These are phyloP conservation scores for Malthinus seriepunctatus DNA, from an alignment of 2,888 invertebrate genomes.

Conservation along the genomic window DNA sequence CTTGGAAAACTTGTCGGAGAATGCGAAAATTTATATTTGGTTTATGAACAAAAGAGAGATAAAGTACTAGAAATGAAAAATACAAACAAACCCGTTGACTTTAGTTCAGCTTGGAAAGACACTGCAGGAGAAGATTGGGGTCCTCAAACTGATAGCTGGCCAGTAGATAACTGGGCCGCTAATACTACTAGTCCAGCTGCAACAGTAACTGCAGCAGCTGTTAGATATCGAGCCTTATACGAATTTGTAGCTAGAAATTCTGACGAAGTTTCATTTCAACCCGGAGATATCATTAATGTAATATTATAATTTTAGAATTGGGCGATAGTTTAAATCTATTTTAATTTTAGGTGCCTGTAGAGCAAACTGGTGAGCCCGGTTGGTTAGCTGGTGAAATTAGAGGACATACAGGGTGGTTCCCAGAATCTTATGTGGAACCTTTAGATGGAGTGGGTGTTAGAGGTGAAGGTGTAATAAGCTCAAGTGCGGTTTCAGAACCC, in stretches of 20 bases:
- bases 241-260: constrained; percentile 90
- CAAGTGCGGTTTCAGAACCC: constrained; percentile 40
- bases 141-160: constrained; percentile 56
- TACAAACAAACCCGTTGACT: constrained; percentile 47
- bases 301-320: constrained; percentile 40
- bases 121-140: constrained; percentile 65
- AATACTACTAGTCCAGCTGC: constrained; percentile 43
- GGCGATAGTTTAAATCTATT: constrained; percentile 19
- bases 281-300: constrained; percentile 89
- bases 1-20: constrained; percentile 69
- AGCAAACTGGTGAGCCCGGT: constrained; percentile 93
- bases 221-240: constrained; percentile 87
- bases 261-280: constrained; percentile 92
- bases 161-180: constrained; percentile 52
- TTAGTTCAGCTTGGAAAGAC: constrained; percentile 62
- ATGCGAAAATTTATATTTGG: constrained; percentile 67
- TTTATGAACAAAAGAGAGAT: constrained; percentile 70
- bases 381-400: constrained; percentile 93
- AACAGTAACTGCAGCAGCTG: constrained; percentile 56
- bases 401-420: constrained; percentile 95
- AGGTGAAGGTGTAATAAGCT: constrained; percentile 49
- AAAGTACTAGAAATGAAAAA: constrained; percentile 55
- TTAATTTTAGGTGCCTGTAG: constrained; percentile 62
- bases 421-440: constrained; percentile 91
- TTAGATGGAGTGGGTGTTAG: constrained; percentile 57